These are phyloP conservation scores for Alces alces DNA, from an alignment of 2,113 vertebrate species.

Conservation along the genomic window DNA sequence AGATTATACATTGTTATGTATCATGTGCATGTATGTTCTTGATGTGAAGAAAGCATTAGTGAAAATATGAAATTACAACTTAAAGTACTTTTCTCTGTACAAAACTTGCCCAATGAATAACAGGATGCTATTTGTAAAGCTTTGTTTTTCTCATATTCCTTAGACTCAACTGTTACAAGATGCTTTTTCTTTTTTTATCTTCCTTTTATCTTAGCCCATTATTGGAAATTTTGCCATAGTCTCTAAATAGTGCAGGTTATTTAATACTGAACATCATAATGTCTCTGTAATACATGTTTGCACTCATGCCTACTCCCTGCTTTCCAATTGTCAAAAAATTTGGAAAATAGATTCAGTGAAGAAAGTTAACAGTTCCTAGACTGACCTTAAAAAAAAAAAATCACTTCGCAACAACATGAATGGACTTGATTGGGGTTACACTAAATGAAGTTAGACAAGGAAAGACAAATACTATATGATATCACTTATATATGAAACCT, in stretches of 20 bases:
- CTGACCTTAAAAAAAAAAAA: not conserved
- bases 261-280: not conserved
- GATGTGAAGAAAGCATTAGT: not conserved
- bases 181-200: not conserved
- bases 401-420: not conserved
- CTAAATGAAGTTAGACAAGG: not conserved
- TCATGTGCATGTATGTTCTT: not conserved
- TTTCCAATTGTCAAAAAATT: not conserved
- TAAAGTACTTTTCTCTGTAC: not conserved
- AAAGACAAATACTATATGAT: not conserved
- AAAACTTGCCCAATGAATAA: not conserved
- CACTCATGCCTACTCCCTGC: not conserved
- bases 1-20: not conserved
- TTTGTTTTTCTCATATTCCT: not conserved
- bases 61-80: conserved; percentile 22
- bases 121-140: not conserved
- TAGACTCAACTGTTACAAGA: not conserved
- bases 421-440: not conserved
- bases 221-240: not conserved
- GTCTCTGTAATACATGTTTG: not conserved
- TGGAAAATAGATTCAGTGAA: not conserved
- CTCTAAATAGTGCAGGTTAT: not conserved
- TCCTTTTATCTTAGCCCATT: not conserved
- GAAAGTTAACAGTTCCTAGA: not conserved
- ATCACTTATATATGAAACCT: not conserved